phyloP scores from a whole-genome alignment of 2,888 invertebrate genomes.

The Iselma pallidipennis region DNA sequence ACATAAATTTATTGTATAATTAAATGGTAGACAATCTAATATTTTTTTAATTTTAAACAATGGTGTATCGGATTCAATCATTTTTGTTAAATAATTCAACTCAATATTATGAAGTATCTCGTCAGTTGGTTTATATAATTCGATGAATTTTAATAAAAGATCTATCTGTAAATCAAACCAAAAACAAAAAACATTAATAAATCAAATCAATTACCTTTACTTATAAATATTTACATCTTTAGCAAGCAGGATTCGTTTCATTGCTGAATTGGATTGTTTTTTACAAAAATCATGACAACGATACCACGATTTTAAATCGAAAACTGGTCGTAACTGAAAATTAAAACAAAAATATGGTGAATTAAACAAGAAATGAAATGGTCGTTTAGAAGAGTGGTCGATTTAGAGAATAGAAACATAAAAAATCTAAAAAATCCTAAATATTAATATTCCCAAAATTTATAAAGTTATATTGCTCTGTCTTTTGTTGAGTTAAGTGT shows the following conservation, averaged over 20 bases:
- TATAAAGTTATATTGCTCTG: too few species aligned
- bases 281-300: conserved; percentile 62
- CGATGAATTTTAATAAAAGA: conserved; percentile 71
- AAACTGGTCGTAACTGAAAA: conserved; percentile 61
- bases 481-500: too few species aligned
- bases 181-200: neutral
- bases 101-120: conserved; percentile 58
- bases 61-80: conserved; percentile 61
- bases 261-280: conserved; percentile 56
- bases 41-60: conserved; percentile 59
- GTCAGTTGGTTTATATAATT: conserved; percentile 64
- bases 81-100: conserved; percentile 61
- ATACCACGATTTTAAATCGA: conserved; percentile 65
- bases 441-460: too few species aligned
- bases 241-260: conserved; percentile 38
- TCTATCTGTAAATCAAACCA: conserved; percentile 59
- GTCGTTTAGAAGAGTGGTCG: too few species aligned
- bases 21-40: conserved; percentile 62
- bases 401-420: too few species aligned
- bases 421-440: too few species aligned
- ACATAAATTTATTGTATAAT: conserved; percentile 65
- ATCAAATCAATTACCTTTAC: neutral
- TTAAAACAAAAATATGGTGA: too few species aligned
- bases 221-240: conserved; percentile 38
- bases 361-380: too few species aligned